These are phyloP conservation scores for Podarcis muralis DNA, from an alignment of 2,113 vertebrate genomes.

Conservation along the genomic window DNA sequence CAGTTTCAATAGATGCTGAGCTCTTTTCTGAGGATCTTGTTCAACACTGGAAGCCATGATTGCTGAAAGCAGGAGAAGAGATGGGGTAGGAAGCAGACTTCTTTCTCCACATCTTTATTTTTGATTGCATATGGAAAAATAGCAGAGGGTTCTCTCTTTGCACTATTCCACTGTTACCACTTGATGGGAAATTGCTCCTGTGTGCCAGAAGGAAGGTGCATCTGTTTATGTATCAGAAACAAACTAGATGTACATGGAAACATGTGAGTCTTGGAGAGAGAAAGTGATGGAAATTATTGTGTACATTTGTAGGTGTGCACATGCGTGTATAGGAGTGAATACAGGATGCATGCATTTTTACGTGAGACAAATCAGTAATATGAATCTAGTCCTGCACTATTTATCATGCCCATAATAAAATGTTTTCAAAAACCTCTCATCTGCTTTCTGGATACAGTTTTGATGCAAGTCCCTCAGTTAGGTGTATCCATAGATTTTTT, in stretches of 20 bases:
- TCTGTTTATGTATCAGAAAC: background rate
- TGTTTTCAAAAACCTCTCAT: background rate
- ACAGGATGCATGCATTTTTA: background rate
- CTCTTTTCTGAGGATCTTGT: background rate
- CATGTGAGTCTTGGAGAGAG: background rate
- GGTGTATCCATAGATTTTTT: slow-evolving; percentile 48
- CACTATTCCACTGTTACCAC: background rate
- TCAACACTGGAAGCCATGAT: background rate
- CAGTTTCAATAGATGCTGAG: background rate
- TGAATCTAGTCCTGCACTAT: background rate
- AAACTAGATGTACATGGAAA: background rate
- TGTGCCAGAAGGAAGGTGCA: background rate
- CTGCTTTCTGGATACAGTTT: slow-evolving; percentile 6
- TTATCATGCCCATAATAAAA: background rate
- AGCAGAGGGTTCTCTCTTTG: background rate
- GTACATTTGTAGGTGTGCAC: background rate
- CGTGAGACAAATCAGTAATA: background rate
- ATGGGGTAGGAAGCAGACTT: background rate
- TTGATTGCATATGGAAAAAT: background rate
- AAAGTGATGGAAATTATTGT: background rate
- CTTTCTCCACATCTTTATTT: too few relatives aligned
- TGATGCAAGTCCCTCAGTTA: slow-evolving; percentile 50
- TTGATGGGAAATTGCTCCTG: background rate
- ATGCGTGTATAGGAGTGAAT: background rate
- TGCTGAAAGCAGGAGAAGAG: background rate